phyloP scores from a whole-genome alignment of 2,888 invertebrate genomes.

The Pterostichus niger region DNA sequence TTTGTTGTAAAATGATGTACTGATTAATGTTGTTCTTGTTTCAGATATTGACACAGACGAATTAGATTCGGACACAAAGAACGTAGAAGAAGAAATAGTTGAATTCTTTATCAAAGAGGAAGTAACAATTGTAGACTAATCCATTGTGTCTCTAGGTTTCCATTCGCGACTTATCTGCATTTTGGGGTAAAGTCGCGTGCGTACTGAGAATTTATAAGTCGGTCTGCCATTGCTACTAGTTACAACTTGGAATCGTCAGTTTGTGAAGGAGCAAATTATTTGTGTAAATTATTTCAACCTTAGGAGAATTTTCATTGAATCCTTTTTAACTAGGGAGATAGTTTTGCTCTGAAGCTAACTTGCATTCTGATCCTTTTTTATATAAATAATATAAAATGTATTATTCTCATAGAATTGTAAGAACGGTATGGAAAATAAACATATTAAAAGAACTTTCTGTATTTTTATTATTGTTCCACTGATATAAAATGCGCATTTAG shows the following conservation, averaged over 20 bases:
- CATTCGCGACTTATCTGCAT: slow-evolving; percentile 58
- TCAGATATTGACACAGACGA: slow-evolving; percentile 96
- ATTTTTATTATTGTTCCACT: slow-evolving; percentile 56
- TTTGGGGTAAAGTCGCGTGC: slow-evolving; percentile 47
- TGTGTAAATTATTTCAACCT: slow-evolving; percentile 55
- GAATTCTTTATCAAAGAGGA: slow-evolving; percentile 99
- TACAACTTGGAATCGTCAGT: slow-evolving; percentile 44
- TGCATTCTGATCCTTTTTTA: slow-evolving; percentile 52
- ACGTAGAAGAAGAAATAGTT: slow-evolving; percentile 96
- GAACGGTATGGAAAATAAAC: slow-evolving; percentile 64
- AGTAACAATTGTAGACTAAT: slow-evolving; percentile 87
- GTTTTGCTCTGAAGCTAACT: slow-evolving; percentile 40
- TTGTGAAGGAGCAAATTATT: slow-evolving; percentile 32
- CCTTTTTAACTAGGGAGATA: neutral
- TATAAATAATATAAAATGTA: slow-evolving; percentile 59
- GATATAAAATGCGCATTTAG: neutral
- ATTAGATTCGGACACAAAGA: slow-evolving; percentile 89
- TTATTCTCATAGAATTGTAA: slow-evolving; percentile 63
- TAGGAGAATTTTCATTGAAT: slow-evolving; percentile 25
- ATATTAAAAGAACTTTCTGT: slow-evolving; percentile 54
- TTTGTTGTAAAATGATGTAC: neutral
- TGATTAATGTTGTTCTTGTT: slow-evolving; percentile 11
- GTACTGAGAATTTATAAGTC: slow-evolving; percentile 24
- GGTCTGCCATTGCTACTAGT: slow-evolving; percentile 54
- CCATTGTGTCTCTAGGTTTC: slow-evolving; percentile 67